phyloP scores from a whole-genome alignment of 2,113 vertebrate genomes.

The Polyodon spathula region DNA sequence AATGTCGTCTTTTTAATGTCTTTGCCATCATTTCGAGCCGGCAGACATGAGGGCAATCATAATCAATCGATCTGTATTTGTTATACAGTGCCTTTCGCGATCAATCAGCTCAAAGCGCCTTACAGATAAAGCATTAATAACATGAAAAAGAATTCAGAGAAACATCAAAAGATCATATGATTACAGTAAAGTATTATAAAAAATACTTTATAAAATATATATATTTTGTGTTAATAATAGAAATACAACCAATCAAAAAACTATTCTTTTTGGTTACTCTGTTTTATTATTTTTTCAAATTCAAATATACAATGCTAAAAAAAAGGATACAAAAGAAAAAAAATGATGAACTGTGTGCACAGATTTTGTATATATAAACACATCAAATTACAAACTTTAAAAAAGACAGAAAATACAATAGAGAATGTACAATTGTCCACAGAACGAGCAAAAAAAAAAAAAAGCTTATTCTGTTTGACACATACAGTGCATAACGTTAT shows the following conservation, averaged over 20 bases:
- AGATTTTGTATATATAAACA: conserved; percentile 37
- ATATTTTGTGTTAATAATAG: too few relatives aligned
- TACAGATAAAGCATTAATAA: too few relatives aligned
- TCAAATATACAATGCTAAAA: conserved; percentile 6
- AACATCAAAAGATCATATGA: too few relatives aligned
- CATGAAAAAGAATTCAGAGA: too few relatives aligned
- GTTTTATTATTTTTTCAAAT: neutral
- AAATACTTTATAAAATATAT: too few relatives aligned
- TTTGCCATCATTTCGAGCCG: too few relatives aligned
- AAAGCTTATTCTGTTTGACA: conserved; percentile 8
- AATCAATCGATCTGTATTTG: too few relatives aligned
- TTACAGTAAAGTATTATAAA: too few relatives aligned
- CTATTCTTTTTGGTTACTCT: neutral
- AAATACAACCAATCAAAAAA: neutral
- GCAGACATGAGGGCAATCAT: too few relatives aligned
- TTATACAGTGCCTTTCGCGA: too few relatives aligned
- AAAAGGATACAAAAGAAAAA: neutral
- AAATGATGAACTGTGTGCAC: conserved; percentile 36
- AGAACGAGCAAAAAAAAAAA: conserved; percentile 12
- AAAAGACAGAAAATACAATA: conserved; percentile 16
- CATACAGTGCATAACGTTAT: conserved; percentile 43
- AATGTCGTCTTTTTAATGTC: too few relatives aligned
- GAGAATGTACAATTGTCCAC: conserved; percentile 17
- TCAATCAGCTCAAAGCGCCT: too few relatives aligned
- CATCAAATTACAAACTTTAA: conserved; percentile 27